Evolutionary conservation across 2,797 vertebrate species (phyloP), one percentile per base, ranked within the genome.

Genomic region (Typhlichthys subterraneus): DNA sequence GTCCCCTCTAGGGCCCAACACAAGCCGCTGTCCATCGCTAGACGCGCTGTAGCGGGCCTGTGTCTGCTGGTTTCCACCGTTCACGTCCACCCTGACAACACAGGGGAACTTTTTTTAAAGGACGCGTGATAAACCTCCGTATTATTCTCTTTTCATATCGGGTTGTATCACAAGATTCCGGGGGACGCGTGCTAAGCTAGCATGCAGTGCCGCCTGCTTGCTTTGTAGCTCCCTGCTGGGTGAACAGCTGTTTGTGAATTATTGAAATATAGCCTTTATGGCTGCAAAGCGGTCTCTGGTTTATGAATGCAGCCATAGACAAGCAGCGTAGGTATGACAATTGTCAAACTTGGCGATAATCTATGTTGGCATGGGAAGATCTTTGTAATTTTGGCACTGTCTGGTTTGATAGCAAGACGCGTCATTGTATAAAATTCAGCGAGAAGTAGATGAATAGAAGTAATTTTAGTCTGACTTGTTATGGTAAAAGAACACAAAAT

Each of bases 191-290:
- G 5, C 5, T 38, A 38, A 13, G 69, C 7, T 13, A 70, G 76
- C 66, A 46, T 50, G 45, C n/a, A 33, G 66, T 65, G 45, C n/a
- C 29, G 64, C 63, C 70, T n/a, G 65, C 63, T 63, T 53, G 67
- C 56, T 61, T 2, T 14, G 47, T n/a, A 15, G 53, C 53, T 63
- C 70, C 57, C 73, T 57, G 61, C 70, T 67, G 75, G 63, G 75
- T 64, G 56, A 62, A 64, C 77, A 61, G 65, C 72, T 70, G 60
- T 80, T 74, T 84, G 73, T 79, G 74, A 83, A 73, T 80, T 76
- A 83, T 81, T 84, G 70, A 77, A 12, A 70, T 66, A 64, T 69
- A 68, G 14, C 63, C 48, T 76, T 77, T 72, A 59, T 47, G 29
- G 45, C 57, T 11, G 55, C 14, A 45, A 69, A 69, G 69, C 62